These are phyloP conservation scores for Entomobrya multifasciata DNA, from an alignment of 2,888 invertebrate genomes.

Conservation along the genomic window DNA sequence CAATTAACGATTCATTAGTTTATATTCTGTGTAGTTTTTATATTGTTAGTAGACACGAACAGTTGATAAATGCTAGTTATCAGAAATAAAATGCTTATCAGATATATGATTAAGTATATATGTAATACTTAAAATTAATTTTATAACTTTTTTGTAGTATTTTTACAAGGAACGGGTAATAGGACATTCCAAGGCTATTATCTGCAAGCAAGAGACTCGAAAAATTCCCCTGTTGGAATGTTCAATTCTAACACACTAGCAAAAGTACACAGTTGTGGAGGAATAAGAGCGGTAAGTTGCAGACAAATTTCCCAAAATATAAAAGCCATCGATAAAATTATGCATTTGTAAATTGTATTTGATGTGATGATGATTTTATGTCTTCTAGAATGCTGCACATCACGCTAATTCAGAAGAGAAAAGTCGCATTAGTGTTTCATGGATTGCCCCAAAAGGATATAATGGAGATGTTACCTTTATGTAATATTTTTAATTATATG, in stretches of 20 bases:
- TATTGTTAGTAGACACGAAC: background rate
- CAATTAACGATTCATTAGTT: background rate
- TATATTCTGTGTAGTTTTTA: background rate
- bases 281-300: constrained; percentile 70
- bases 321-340: too few relatives aligned
- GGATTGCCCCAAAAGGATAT: constrained; percentile 72
- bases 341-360: background rate
- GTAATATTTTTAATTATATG: constrained; percentile 68
- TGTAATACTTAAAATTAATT: too few relatives aligned
- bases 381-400: constrained; percentile 73
- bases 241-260: constrained; percentile 72
- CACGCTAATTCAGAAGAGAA: constrained; percentile 73
- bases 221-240: constrained; percentile 72
- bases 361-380: background rate
- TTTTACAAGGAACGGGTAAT: constrained; percentile 44
- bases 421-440: constrained; percentile 56
- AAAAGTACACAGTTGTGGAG: constrained; percentile 75
- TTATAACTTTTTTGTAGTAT: constrained; percentile 67
- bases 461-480: constrained; percentile 70
- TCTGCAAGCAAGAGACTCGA: constrained; percentile 71
- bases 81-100: too few relatives aligned
- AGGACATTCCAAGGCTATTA: constrained; percentile 74
- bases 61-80: too few relatives aligned
- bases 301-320: too few relatives aligned
- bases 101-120: too few relatives aligned